Base-by-base conservation (phyloP, 2,113 vertebrate genomes). In the Reinhardtius hippoglossoides region DNA sequence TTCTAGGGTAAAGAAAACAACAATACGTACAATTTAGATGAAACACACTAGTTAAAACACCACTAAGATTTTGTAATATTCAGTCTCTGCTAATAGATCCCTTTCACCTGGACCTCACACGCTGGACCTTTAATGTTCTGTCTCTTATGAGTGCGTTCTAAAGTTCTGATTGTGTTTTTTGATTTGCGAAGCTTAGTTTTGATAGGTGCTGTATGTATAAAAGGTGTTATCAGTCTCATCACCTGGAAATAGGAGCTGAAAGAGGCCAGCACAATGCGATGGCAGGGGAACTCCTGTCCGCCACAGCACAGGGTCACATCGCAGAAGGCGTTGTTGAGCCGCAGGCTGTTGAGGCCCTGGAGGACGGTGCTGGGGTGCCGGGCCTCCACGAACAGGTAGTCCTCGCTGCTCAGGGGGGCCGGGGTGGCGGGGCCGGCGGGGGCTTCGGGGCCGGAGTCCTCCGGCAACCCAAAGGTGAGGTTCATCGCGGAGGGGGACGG, bases 171-270 rank as follows among this genome's bases (percentile, higher is more conserved):
- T 5, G 46, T 18, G 46, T 1, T 50, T 50, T 16, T 18, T 18
- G 27, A 46, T 16, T 46, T 46, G 12, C 3, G 13, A 50, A 5
- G 18, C 16, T 50, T 20, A 2, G 15, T 7, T 15, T 50, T 5
- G 18, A 50, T 50, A 9, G 4, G 46, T 50, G 14, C 46, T 9
- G 18, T 18, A 20, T 18, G 7, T 0, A 5, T 18, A 18, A 2
- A 50, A 50, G 46, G 46, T 20, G 46, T 7, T 2, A 18, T 50
- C 46, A 18, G 40, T 42, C 3, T 42, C 3, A 42, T 14, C 73
- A 95, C 94, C 93, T 95, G 94, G 67, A 95, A 95, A 85, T 95
- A 95, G 7, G 94, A 94, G 91, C 95, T 95, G 63, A 95, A 95
- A 42, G 95, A 95, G 42, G 95, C 95, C 67, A 95, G 86, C 2